A percentile compares a stretch with the other conserved stretches of the same genome.
These are phyloP conservation scores for Nemopilema nomurai DNA, from an alignment of 30 jellyfish, hydroid and myxozoan species.

Conservation along the genomic window DNA sequence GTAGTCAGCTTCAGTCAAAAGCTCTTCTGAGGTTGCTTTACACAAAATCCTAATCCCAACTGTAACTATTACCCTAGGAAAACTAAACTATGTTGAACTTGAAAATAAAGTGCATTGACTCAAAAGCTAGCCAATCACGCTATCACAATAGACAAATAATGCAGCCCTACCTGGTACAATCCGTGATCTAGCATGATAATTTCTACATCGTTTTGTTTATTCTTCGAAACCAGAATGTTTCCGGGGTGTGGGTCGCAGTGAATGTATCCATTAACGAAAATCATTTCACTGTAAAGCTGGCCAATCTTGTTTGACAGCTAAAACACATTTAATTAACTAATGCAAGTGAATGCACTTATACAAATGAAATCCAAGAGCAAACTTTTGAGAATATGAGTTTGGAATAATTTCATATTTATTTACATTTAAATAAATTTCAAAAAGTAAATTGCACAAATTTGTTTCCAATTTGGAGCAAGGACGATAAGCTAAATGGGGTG, in stretches of 20 bases:
- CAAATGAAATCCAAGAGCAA: too few species aligned
- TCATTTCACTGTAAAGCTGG: constrained; percentile 89
- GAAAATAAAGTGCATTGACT: not conserved
- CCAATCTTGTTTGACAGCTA: constrained; percentile 90
- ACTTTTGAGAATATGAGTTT: too few species aligned
- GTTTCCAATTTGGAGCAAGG: too few species aligned
- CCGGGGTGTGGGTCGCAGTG: constrained; percentile 99
- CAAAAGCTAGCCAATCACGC: too few species aligned
- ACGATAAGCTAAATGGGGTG: too few species aligned
- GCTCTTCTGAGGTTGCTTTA: too few species aligned
- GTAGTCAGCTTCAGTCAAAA: too few species aligned
- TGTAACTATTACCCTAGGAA: too few species aligned
- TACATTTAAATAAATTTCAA: too few species aligned
- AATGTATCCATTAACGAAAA: constrained; percentile 80
- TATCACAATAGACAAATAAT: not conserved
- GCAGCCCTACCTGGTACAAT: constrained; percentile 75
- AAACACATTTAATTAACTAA: not conserved
- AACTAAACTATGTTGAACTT: not conserved
- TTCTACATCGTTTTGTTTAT: constrained; percentile 49
- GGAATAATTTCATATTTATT: too few species aligned
- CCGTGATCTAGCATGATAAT: constrained; percentile 92
- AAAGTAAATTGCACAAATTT: too few species aligned
- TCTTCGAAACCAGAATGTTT: constrained; percentile 76
- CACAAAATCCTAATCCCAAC: too few species aligned
- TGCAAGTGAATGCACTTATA: not conserved